These are phyloP conservation scores for Siderastrea radians DNA, from an alignment of 92 coral and sea anemone species.

Conservation along the genomic window DNA sequence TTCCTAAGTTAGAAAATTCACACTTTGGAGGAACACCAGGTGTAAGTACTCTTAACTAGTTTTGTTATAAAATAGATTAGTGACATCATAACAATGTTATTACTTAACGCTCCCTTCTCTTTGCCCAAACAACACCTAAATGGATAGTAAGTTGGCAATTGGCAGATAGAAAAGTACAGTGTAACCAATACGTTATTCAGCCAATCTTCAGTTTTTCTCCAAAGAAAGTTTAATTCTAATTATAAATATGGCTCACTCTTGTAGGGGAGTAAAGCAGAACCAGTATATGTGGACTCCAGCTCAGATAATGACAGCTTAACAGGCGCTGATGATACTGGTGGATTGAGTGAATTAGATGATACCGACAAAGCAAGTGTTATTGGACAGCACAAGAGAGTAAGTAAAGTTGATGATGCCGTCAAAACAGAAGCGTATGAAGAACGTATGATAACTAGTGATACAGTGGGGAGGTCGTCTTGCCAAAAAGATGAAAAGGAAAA, in stretches of 20 bases:
- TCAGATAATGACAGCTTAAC: constrained; percentile 32
- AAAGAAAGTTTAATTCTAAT: too few species aligned
- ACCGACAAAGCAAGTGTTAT: constrained; percentile 20
- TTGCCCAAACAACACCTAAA: background rate
- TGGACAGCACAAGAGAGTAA: background rate
- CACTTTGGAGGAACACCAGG: constrained; percentile 24
- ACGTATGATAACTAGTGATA: background rate
- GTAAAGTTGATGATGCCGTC: constrained; percentile 13
- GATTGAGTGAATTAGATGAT: constrained; percentile 29
- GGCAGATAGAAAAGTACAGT: background rate
- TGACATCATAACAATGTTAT: background rate
- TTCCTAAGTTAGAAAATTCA: constrained; percentile 35
- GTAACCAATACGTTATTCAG: background rate
- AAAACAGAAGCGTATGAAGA: constrained; percentile 17
- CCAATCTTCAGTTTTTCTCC: too few species aligned
- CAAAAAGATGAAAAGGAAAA: constrained; percentile 24
- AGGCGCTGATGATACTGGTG: constrained; percentile 17
- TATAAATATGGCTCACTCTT: background rate
- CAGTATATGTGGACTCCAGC: constrained; percentile 39
- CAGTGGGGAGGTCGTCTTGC: constrained; percentile 23
- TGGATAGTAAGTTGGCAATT: background rate
- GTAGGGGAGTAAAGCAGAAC: constrained; percentile 39
- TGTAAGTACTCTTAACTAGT: constrained; percentile 21
- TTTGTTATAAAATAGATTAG: background rate
- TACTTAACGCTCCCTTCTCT: background rate